These are phyloP conservation scores for Dromococcyx pavoninus DNA, from an alignment of 2,797 vertebrate species.

Conservation along the genomic window DNA sequence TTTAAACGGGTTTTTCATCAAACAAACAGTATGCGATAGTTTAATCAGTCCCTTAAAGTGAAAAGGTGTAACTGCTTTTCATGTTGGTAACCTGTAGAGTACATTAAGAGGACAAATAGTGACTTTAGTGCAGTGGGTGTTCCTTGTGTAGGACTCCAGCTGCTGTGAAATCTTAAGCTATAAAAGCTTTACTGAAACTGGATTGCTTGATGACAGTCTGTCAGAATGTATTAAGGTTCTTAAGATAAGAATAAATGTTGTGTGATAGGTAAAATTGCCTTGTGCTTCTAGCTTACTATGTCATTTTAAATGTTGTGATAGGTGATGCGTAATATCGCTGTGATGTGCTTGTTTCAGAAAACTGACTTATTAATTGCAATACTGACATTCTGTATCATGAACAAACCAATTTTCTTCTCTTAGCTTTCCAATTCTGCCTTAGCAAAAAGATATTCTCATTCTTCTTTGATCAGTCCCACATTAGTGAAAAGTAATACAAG, in stretches of 20 bases:
- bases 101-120: background rate
- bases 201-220: constrained; percentile 57
- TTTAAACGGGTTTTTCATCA: background rate
- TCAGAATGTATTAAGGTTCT: constrained; percentile 54
- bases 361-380: constrained; percentile 4
- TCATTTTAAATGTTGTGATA: constrained; percentile 31
- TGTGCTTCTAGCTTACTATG: constrained; percentile 32
- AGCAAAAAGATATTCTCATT: background rate
- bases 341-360: background rate
- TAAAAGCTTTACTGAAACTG: constrained; percentile 28
- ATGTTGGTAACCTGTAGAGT: background rate
- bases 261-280: constrained; percentile 34
- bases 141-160: background rate
- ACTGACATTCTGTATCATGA: background rate
- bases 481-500: background rate
- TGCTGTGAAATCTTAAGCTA: constrained; percentile 27
- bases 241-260: constrained; percentile 45
- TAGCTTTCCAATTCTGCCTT: background rate
- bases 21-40: background rate
- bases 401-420: background rate
- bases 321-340: background rate
- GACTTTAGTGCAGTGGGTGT: background rate
- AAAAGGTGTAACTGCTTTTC: constrained; percentile 3
- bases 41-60: constrained; percentile 15
- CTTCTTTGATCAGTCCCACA: background rate